A percentile compares a stretch with the other conserved stretches of the same genome.
phyloP scores from a whole-genome alignment of 2,888 invertebrate genomes.

The Bugula neritina region DNA sequence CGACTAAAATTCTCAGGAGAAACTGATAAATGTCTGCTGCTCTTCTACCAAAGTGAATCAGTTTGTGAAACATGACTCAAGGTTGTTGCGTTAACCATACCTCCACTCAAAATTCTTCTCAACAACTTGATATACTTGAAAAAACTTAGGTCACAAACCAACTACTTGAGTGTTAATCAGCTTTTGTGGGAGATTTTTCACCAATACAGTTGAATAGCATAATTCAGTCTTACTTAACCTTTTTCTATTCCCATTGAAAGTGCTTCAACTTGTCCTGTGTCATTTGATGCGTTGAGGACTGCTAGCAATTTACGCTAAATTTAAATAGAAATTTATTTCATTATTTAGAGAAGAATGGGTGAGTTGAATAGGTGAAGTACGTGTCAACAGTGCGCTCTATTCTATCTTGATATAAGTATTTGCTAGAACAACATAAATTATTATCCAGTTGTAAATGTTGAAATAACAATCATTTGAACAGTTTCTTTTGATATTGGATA shows the following conservation, averaged over 20 bases:
- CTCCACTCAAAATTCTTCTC: too few relatives aligned
- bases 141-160: neutral
- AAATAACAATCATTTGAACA: neutral
- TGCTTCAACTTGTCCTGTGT: neutral
- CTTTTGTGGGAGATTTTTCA: neutral
- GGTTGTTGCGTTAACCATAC: too few relatives aligned
- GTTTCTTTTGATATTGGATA: neutral
- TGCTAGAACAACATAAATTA: conserved; percentile 8
- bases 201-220: neutral
- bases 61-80: too few relatives aligned
- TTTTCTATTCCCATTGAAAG: neutral
- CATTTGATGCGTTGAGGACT: neutral
- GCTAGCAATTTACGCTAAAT: neutral
- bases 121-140: too few relatives aligned
- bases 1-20: too few relatives aligned
- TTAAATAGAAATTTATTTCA: neutral
- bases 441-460: neutral
- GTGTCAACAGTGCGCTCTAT: conserved; percentile 11
- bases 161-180: neutral
- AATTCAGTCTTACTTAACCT: neutral
- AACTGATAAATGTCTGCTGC: too few relatives aligned
- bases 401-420: neutral
- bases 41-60: too few relatives aligned
- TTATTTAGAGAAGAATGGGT: neutral
- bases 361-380: conserved; percentile 4